Evolutionary conservation across 2,888 invertebrate genomes (phyloP).

Genomic region (Formica aserva): DNA sequence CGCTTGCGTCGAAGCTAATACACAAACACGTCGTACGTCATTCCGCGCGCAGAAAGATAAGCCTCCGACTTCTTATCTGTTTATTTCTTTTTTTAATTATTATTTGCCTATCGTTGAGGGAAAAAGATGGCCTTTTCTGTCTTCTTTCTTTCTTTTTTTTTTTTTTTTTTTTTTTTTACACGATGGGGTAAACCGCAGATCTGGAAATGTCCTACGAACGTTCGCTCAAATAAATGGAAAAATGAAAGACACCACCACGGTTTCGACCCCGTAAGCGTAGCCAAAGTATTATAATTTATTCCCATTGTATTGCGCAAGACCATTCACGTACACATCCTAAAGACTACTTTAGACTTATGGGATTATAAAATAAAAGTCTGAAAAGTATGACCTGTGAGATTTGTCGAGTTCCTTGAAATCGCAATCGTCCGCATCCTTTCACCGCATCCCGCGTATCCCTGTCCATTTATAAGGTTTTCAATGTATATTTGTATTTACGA

Average conservation of each 20-base stretch:
- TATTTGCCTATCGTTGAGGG: conserved; percentile 75
- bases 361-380: conserved; percentile 85
- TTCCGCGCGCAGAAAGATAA: conserved; percentile 72
- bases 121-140: conserved; percentile 69
- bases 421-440: conserved; percentile 61
- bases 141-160: conserved; percentile 57
- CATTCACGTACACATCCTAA: conserved; percentile 84
- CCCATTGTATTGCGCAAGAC: conserved; percentile 85
- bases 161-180: conserved; percentile 60
- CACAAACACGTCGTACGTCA: conserved; percentile 58
- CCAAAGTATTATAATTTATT: conserved; percentile 86
- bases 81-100: conserved; percentile 67
- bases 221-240: conserved; percentile 72
- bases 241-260: conserved; percentile 70
- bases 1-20: conserved; percentile 49
- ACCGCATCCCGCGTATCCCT: conserved; percentile 55
- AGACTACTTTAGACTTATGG: conserved; percentile 85
- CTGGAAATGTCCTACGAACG: conserved; percentile 69
- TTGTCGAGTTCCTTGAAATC: conserved; percentile 66
- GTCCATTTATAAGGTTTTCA: conserved; percentile 30
- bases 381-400: conserved; percentile 70
- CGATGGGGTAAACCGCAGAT: conserved; percentile 74
- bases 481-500: conserved; percentile 56
- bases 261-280: conserved; percentile 84
- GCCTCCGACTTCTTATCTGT: conserved; percentile 69